Evolutionary conservation across 2,113 vertebrate genomes (phyloP), one percentile per base, ranked within the genome.

Genomic region (Nothoprocta perdicaria): DNA sequence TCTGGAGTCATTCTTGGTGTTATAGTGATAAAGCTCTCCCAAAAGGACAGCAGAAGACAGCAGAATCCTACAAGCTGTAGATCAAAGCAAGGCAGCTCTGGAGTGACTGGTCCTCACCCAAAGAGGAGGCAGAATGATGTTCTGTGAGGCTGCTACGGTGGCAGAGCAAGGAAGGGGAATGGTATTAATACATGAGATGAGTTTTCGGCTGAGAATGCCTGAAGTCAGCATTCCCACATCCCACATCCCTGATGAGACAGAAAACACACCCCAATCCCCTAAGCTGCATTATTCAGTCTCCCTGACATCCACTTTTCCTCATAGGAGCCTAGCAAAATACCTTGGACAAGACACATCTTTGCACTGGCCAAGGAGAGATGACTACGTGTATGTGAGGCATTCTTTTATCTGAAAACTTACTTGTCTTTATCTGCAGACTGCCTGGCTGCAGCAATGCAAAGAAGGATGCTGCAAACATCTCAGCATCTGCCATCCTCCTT

Each of bases 71-170:
- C 80, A 29, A 55, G 31, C 40, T 57, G 29, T 35, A 46, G 23
- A 23, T 24, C 4, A 9, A 33, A 8, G 57, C 50, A 1, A 1
- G 21, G 29, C 23, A 60, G 11, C 16, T 57, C 57, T 53, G n/a
- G n/a, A 53, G 71, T 15, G 26, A n/a, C 14, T 2, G 8, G 24
- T 22, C 31, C 9, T 69, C 3, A 29, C 21, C 23, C 8, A 24
- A 29, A 10, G 3, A 9, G 19, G 52, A 22, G 29, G 33, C 14
- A 61, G 79, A 61, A 80, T 5, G 8, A 33, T 19, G 33, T 2
- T 2, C 10, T 2, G 0, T 22, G 29, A 0, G 0, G 1, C 63
- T 53, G 58, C 72, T 45, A 8, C 14, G 1, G 4, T 3, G 0
- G 18, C 11, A 23, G 31, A 1, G 2, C 2, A 4, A 31, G 43